Conservation (phyloP, 2,888 invertebrate species). For the Meteorus colon region DNA sequence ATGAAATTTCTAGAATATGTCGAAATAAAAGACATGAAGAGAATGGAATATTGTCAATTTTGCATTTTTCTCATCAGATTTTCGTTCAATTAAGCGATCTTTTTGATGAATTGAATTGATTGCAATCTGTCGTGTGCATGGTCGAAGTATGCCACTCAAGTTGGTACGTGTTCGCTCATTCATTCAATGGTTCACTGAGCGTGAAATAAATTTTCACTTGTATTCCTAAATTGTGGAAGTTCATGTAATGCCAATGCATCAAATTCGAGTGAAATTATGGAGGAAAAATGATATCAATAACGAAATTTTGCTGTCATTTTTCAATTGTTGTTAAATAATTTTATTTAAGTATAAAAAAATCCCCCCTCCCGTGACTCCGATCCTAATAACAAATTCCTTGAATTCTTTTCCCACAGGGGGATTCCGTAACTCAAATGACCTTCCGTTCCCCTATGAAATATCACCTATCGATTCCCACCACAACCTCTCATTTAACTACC, state of each 20-base stretch:
- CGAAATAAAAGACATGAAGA: no score
- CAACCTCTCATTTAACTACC: constrained; percentile 5
- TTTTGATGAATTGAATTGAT: background rate
- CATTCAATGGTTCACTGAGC: constrained; percentile 8
- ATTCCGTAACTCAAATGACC: constrained; percentile 54
- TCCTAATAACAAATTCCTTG: constrained; percentile 66
- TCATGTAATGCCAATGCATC: background rate
- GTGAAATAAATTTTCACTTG: constrained; percentile 17
- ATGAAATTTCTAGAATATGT: no score
- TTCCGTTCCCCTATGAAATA: constrained; percentile 51
- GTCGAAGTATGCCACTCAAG: constrained; percentile 1
- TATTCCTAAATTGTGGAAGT: background rate
- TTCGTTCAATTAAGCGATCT: background rate
- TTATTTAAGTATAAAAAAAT: constrained; percentile 40
- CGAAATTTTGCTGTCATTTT: background rate
- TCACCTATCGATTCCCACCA: constrained; percentile 59
- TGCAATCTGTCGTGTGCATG: background rate
- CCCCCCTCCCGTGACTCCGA: constrained; percentile 71
- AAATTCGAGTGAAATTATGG: background rate
- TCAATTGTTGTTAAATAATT: background rate
- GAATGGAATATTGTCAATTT: background rate
- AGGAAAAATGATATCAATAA: background rate
- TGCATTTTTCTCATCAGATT: background rate
- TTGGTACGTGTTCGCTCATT: background rate
- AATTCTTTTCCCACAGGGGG: constrained; percentile 69